A percentile compares a stretch with the other conserved stretches of the same genome.
These are phyloP conservation scores for Pollachius pollachius DNA, from an alignment of 2,113 vertebrate species.

Conservation along the genomic window DNA sequence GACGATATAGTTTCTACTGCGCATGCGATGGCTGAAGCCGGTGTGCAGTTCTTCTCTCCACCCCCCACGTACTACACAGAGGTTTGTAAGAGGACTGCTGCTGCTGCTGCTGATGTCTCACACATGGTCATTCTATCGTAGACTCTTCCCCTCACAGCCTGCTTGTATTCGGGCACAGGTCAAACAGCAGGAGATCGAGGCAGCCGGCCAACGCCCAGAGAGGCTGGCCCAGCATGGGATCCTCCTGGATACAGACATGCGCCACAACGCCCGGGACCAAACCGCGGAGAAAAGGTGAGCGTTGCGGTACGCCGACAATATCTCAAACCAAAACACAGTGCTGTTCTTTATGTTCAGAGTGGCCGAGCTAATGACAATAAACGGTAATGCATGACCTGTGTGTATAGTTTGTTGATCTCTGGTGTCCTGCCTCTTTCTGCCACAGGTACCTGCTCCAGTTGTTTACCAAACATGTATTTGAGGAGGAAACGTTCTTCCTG, in stretches of 20 bases:
- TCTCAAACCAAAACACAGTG: not conserved
- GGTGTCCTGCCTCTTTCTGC: not conserved
- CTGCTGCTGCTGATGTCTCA: too few species aligned
- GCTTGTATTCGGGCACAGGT: constrained; percentile 45
- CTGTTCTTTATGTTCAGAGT: not conserved
- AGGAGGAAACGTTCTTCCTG: constrained; percentile 89
- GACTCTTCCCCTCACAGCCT: too few species aligned
- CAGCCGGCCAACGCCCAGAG: constrained; percentile 73
- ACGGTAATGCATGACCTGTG: not conserved
- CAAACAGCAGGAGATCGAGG: constrained; percentile 80
- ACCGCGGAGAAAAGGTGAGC: constrained; percentile 48
- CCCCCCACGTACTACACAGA: constrained; percentile 84
- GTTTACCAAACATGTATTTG: constrained; percentile 89
- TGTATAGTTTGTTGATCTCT: not conserved
- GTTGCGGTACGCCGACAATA: too few species aligned
- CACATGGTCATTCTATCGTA: too few species aligned
- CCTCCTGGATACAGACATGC: constrained; percentile 80
- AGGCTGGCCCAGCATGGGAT: constrained; percentile 80
- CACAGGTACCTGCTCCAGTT: constrained; percentile 84
- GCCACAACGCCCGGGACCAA: not conserved
- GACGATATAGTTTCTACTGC: constrained; percentile 75
- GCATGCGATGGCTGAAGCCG: constrained; percentile 60
- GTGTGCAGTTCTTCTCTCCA: constrained; percentile 80
- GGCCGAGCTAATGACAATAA: not conserved
- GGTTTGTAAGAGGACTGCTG: constrained; percentile 35